Evolutionary conservation across 30 jellyfish, hydroid and myxozoan species (phyloP).

Genomic region (Euphysa ruthae): DNA sequence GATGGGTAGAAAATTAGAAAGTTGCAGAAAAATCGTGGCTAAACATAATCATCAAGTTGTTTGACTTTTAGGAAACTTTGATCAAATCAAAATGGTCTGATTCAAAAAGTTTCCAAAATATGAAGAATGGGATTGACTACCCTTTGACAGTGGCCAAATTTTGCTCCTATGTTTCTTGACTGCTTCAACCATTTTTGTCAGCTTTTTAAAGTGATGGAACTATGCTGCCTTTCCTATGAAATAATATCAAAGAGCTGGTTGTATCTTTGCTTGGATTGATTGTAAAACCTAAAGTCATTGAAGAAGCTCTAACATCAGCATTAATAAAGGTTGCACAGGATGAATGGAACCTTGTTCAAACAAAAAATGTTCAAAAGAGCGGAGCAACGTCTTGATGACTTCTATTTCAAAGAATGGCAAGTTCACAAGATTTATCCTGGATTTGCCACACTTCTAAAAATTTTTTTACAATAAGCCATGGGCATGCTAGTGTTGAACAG

Average conservation of each 20-base stretch:
- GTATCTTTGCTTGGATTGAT: not conserved
- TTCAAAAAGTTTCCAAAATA: too few relatives aligned
- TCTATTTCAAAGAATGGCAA: not conserved
- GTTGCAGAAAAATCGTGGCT: too few relatives aligned
- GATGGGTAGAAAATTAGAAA: too few relatives aligned
- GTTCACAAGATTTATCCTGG: constrained; percentile 6
- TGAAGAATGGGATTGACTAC: too few relatives aligned
- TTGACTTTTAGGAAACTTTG: too few relatives aligned
- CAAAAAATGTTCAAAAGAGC: constrained; percentile 7
- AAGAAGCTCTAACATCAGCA: constrained; percentile 5
- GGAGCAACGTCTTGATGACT: constrained; percentile 22
- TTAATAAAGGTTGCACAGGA: constrained; percentile 14
- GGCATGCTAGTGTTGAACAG: too few relatives aligned
- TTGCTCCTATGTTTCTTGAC: too few relatives aligned
- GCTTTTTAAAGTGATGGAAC: constrained; percentile 24
- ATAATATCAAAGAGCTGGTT: not conserved
- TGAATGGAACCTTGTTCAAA: not conserved
- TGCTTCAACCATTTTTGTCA: constrained; percentile 4
- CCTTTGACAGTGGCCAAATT: too few relatives aligned
- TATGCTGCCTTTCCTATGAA: constrained; percentile 1
- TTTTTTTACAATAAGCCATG: too few relatives aligned
- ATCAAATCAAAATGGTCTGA: too few relatives aligned
- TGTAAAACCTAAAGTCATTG: not conserved
- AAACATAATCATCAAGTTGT: too few relatives aligned
- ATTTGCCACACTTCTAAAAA: too few relatives aligned